Evolutionary conservation across 2,797 vertebrate species (phyloP), one percentile per base, ranked within the genome.

Genomic region (Alexandromys oeconomus): DNA sequence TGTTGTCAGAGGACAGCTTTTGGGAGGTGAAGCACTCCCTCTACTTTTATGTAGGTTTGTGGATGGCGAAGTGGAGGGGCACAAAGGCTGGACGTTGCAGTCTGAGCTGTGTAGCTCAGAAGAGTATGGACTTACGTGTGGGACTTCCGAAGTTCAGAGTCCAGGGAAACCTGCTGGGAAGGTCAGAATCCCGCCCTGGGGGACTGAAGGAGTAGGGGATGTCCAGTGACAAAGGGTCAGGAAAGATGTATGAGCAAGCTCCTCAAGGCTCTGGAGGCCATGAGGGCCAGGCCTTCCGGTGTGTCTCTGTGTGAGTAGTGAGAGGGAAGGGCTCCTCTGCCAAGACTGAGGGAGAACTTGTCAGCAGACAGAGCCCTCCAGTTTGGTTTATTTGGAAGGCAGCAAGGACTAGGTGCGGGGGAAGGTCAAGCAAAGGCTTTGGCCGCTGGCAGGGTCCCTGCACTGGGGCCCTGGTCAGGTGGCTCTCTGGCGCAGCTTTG

Each of bases 381-480:
- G 2, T 14, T 40, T 0, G 0, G 69, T 23, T 77, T 21, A 37
- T 77, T 23, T 80, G 80, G 95, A 67, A 85, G 74, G 79, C 43
- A 43, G 21, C 6, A 51, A 84, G 54, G 74, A 48, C 43, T 65
- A 48, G 59, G 61, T 51, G 59, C 89, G 14, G 23, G 69, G 43
- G 71, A 85, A 87, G 87, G 87, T 67, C n/a, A 7, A 25, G 82
- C 48, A n/a, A 43, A 80, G 65, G 43, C 65, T 54, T 37, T 63
- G 69, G 37, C 40, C 0, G 37, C 27, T 10, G 77, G 46, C 71
- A 0, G 6, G 17, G 46, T 74, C 48, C 29, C 63, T 54, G 25
- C 1, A 0, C 54, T 0, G 54, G 0, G 1, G 1, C 19, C 19
- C 23, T 1, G 2, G 2, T 14, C 54, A 31, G 54, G 65, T 2